These are phyloP conservation scores for Drosophila pseudoobscura DNA, from an alignment of 1,140 invertebrate species.

Conservation along the genomic window DNA sequence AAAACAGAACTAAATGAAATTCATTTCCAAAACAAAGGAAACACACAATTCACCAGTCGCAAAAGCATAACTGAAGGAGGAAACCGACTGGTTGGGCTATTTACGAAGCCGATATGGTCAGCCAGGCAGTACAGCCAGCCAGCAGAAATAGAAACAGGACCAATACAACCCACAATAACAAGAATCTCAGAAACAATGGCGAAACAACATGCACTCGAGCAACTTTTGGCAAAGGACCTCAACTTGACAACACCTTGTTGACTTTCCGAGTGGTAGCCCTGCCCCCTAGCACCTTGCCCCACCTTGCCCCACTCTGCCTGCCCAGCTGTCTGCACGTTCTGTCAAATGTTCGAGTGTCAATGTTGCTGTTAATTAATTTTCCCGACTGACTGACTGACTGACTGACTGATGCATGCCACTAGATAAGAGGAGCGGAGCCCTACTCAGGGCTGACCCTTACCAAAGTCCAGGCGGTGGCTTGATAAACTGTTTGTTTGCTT, in stretches of 20 bases:
- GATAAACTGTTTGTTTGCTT: slow-evolving; percentile 50
- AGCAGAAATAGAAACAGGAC: slow-evolving; percentile 32
- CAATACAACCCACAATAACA: slow-evolving; percentile 34
- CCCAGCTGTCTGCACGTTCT: slow-evolving; percentile 58
- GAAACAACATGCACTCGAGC: slow-evolving; percentile 48
- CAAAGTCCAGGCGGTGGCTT: slow-evolving; percentile 21
- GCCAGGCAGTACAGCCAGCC: slow-evolving; percentile 7
- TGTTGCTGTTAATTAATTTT: slow-evolving; percentile 81
- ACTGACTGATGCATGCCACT: slow-evolving; percentile 72
- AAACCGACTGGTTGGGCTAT: slow-evolving; percentile 7
- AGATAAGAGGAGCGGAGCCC: slow-evolving; percentile 51
- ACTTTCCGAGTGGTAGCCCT: slow-evolving; percentile 55
- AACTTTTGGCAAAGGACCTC: slow-evolving; percentile 43
- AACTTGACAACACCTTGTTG: slow-evolving; percentile 72
- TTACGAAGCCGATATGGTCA: slow-evolving; percentile 47
- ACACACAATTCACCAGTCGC: slow-evolving; percentile 40
- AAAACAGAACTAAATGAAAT: slow-evolving; percentile 56
- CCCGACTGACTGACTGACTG: slow-evolving; percentile 53
- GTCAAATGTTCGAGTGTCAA: slow-evolving; percentile 79
- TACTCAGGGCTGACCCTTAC: slow-evolving; percentile 41
- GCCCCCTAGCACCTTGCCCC: background rate
- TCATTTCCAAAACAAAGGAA: slow-evolving; percentile 57
- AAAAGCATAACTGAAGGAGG: slow-evolving; percentile 28
- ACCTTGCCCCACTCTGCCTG: background rate
- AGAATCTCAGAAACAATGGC: slow-evolving; percentile 41